Conservation (phyloP, 2,113 vertebrate genomes). For the Apaloderma vittatum region DNA sequence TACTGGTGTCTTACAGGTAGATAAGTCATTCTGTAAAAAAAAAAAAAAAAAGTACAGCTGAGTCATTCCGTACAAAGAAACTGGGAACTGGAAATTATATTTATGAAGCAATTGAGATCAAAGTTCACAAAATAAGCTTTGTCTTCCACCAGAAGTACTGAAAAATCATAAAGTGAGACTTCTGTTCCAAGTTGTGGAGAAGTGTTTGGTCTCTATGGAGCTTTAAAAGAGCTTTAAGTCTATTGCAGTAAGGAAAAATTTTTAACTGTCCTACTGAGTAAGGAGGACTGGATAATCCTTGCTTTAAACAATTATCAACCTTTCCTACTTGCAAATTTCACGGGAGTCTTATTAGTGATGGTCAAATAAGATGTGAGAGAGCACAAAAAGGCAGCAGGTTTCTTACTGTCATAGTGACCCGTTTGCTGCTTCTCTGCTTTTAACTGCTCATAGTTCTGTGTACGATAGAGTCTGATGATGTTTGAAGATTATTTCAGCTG, state of each 20-base stretch:
- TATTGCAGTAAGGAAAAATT: background rate
- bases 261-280: background rate
- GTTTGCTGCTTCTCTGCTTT: background rate
- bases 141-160: background rate
- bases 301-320: background rate
- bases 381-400: background rate
- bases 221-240: background rate
- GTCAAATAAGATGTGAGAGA: background rate
- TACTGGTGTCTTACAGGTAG: background rate
- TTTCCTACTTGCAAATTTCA: background rate
- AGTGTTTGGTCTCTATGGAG: background rate
- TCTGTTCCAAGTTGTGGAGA: fast-evolving
- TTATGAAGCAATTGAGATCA: background rate
- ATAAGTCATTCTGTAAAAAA: background rate
- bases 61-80: background rate
- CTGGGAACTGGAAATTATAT: background rate
- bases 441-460: fast-evolving
- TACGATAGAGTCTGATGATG: background rate
- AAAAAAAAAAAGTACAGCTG: background rate
- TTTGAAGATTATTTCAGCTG: background rate
- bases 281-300: background rate
- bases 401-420: background rate
- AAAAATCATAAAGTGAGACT: background rate
- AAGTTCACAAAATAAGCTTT: background rate
- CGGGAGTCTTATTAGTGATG: background rate